These are phyloP conservation scores for Tragelaphus buxtoni DNA, from an alignment of 2,113 vertebrate genomes.

Conservation along the genomic window DNA sequence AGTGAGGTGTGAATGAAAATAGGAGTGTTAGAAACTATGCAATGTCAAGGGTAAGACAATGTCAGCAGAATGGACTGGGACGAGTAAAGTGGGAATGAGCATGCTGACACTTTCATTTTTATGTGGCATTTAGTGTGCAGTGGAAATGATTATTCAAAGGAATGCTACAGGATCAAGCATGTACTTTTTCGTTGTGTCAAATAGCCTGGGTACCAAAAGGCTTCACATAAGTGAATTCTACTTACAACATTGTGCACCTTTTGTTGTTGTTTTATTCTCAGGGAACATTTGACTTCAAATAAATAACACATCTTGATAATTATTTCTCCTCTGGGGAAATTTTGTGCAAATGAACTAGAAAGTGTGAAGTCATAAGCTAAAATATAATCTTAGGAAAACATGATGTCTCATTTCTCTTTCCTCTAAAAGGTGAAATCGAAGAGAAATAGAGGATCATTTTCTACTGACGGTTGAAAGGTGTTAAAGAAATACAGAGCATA, in stretches of 20 bases:
- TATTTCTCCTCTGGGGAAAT: neutral
- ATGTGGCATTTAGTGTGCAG: neutral
- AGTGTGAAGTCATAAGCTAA: neutral
- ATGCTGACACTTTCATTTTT: neutral
- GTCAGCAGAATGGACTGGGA: neutral
- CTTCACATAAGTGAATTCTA: neutral
- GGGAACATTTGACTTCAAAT: neutral
- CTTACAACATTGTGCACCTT: neutral
- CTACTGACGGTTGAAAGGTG: neutral
- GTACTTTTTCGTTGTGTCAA: neutral
- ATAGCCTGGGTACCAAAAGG: neutral
- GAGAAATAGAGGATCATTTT: neutral
- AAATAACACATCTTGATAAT: neutral
- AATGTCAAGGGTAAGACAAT: neutral
- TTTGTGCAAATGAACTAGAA: neutral
- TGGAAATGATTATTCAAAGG: neutral
- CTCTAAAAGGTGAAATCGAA: neutral
- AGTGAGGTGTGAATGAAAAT: neutral
- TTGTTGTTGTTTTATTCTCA: slow-evolving; percentile 1
- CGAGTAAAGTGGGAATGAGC: neutral
- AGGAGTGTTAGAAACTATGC: neutral
- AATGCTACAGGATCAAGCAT: neutral
- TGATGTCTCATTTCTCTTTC: neutral
- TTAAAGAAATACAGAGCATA: neutral
- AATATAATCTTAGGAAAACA: neutral